phyloP scores from a whole-genome alignment of 2,888 invertebrate species.

The Hemistola chrysoprasaria region DNA sequence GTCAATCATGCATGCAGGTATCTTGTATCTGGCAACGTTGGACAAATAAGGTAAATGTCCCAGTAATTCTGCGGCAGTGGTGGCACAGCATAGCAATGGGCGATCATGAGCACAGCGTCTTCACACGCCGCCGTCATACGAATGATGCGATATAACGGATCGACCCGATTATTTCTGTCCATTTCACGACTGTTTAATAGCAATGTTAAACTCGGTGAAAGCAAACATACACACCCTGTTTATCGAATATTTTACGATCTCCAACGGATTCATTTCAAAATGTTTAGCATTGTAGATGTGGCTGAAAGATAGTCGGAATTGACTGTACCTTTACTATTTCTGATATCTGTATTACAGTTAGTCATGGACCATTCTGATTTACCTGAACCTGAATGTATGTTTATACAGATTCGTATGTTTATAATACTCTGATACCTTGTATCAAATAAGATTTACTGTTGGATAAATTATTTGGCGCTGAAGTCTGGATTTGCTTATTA shows the following conservation, averaged over 20 bases:
- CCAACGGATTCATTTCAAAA: conserved; percentile 77
- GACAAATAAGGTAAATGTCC: conserved; percentile 64
- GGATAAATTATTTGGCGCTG: conserved; percentile 64
- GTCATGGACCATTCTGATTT: conserved; percentile 80
- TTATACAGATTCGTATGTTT: conserved; percentile 74
- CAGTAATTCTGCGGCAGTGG: conserved; percentile 55
- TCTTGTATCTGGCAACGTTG: conserved; percentile 40
- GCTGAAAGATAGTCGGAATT: conserved; percentile 75
- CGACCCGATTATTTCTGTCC: conserved; percentile 81
- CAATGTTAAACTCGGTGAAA: conserved; percentile 80
- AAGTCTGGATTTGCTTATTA: conserved; percentile 56
- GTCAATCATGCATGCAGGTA: conserved; percentile 47
- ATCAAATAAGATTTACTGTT: conserved; percentile 73
- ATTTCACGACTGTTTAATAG: conserved; percentile 82
- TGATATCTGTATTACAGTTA: conserved; percentile 79
- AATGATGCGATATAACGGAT: conserved; percentile 79
- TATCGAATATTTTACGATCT: conserved; percentile 81
- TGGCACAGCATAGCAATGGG: conserved; percentile 66
- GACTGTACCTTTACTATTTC: conserved; percentile 64
- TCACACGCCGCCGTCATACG: conserved; percentile 72
- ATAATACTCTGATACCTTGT: conserved; percentile 74
- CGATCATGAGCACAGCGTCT: conserved; percentile 47
- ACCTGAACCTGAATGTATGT: conserved; percentile 75
- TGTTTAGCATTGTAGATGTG: conserved; percentile 71
- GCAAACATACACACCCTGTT: conserved; percentile 79